Evolutionary conservation across 2,113 vertebrate species (phyloP), one percentile per base, ranked within the genome.

Genomic region (Alosa alosa): DNA sequence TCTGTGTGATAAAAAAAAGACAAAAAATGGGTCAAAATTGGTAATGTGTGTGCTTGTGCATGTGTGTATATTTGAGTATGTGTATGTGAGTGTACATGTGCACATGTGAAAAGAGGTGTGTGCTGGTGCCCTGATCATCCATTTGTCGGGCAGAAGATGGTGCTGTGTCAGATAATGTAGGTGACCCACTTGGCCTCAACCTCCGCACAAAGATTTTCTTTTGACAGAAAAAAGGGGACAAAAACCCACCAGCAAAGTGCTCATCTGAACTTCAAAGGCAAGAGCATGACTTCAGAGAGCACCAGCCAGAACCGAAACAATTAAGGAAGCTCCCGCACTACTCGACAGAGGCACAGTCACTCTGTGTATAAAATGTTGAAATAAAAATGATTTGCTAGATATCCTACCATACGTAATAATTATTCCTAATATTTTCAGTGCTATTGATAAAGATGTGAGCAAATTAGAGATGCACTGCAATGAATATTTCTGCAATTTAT

Each of bases 181-280:
- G 88, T 90, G 85, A 89, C 88, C 89, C 85, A 90, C 83, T 89
- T 89, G 86, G 60, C 72, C 82, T 86, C 83, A 6, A 83, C 84
- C 83, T 88, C 82, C 72, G 25, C 52, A 84, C 25, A 88, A 81
- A 47, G 36, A 86, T 84, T 60, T 87, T 52, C 31, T 4, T 81
- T 36, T 86, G 81, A 78, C 41, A 84, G 64, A 22, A 44, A 88
- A 87, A 75, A 47, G 85, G 31, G 86, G 87, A 83, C 82, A 82
- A 57, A 81, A 52, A 84, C 81, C 75, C 41, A 85, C 85, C 64
- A 83, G 25, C 81, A 85, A 84, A 87, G 81, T 47, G 18, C 46
- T 81, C 75, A 75, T 84, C 22, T 86, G 50, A 86, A 78, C 82
- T 83, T 45, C 82, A 86, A 68, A 85, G 68, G 78, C 64, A 81